phyloP scores from a whole-genome alignment of 1,140 invertebrate species.

The Brachionus asplanchnoidis region DNA sequence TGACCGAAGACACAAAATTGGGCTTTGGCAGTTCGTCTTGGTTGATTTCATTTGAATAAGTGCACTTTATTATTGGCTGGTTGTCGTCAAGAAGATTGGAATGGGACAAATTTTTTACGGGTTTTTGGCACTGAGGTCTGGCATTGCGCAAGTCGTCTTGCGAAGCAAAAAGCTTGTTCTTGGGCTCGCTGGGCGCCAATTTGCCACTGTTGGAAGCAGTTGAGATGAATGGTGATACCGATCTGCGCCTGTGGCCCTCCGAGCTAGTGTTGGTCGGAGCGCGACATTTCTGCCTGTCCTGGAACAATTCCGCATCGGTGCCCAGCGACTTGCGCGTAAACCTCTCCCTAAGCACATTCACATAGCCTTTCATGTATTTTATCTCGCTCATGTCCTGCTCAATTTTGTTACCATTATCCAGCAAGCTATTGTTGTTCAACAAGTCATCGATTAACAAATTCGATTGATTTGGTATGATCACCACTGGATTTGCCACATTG shows the following conservation, averaged over 20 bases:
- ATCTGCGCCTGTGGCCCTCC: background rate
- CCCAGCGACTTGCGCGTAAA: constrained; percentile 34
- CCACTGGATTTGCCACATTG: constrained; percentile 33
- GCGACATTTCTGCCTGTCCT: background rate
- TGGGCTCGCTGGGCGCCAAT: background rate
- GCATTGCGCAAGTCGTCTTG: constrained; percentile 8
- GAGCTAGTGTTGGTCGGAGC: background rate
- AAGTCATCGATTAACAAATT: constrained; percentile 33
- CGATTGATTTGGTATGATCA: constrained; percentile 12
- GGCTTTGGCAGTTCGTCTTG: constrained; percentile 35
- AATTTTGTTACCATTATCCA: background rate
- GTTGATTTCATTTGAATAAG: constrained; percentile 41
- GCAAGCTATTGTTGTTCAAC: constrained; percentile 15
- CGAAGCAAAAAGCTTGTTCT: constrained; percentile 23
- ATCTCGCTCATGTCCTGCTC: constrained; percentile 26
- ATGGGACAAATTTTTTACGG: background rate
- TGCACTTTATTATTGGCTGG: constrained; percentile 13
- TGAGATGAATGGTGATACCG: background rate
- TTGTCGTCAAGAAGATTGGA: background rate
- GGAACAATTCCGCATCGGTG: background rate
- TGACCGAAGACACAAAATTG: constrained; percentile 39
- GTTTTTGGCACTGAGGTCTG: background rate
- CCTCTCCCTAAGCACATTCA: constrained; percentile 28
- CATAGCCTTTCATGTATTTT: constrained; percentile 41
- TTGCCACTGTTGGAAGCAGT: background rate